These are phyloP conservation scores for Himalopsyche japonica DNA, from an alignment of 2,888 invertebrate genomes.

Conservation along the genomic window DNA sequence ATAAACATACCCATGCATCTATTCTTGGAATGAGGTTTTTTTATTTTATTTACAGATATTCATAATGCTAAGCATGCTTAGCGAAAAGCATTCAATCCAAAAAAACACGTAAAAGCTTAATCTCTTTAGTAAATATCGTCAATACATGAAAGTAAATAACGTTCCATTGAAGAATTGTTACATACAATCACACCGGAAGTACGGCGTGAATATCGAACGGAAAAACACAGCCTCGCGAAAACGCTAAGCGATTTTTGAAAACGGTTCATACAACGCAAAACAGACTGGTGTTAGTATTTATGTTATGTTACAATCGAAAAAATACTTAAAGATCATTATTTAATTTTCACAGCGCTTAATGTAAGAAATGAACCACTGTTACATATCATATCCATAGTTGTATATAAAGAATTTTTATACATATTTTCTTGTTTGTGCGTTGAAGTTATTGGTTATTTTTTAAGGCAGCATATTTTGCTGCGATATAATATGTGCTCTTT, in stretches of 20 bases:
- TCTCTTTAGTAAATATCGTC: too few relatives aligned
- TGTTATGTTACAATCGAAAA: neutral
- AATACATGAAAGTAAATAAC: neutral
- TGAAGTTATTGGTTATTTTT: neutral
- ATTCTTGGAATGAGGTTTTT: too few relatives aligned
- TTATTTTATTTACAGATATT: too few relatives aligned
- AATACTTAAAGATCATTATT: neutral
- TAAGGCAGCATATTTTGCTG: neutral
- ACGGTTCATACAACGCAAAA: slow-evolving; percentile 19
- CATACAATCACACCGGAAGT: neutral
- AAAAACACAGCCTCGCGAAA: neutral
- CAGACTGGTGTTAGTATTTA: neutral
- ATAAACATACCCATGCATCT: too few relatives aligned
- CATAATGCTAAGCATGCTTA: too few relatives aligned
- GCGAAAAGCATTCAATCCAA: too few relatives aligned
- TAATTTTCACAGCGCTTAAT: neutral
- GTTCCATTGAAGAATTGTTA: neutral
- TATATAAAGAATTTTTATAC: too few relatives aligned
- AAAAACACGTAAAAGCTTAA: too few relatives aligned
- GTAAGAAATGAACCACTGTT: neutral
- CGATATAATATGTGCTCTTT: neutral
- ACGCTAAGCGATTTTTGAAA: slow-evolving; percentile 1
- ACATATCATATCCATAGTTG: neutral
- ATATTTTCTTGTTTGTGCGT: neutral
- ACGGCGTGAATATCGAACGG: slow-evolving; percentile 6